Percentiles rank a stretch among this genome's conserved stretches.
Conservation (phyloP, 2,113 vertebrate genomes). For the Varanus komodoensis region DNA sequence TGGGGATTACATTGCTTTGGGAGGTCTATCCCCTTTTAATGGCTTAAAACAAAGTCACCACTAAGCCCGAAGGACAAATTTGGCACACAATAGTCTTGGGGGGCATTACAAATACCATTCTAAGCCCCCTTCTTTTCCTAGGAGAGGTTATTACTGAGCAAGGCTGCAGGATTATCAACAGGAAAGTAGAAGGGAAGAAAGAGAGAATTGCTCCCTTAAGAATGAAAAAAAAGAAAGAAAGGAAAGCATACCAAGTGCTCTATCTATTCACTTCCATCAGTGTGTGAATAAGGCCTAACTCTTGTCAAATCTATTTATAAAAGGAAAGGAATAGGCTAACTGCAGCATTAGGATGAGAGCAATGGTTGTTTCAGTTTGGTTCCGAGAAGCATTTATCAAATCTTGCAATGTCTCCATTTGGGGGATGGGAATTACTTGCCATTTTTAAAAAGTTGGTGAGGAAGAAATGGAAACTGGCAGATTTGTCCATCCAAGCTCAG, state of each 20-base stretch:
- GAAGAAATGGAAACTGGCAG: too few species aligned
- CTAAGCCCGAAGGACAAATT: conserved; percentile 67
- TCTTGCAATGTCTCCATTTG: too few species aligned
- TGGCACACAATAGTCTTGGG: conserved; percentile 48
- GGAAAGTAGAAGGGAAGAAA: conserved; percentile 60
- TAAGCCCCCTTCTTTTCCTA: conserved; percentile 50
- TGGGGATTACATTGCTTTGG: conserved; percentile 48
- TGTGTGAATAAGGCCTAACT: background rate
- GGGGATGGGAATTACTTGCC: too few species aligned
- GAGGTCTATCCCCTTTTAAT: conserved; percentile 52
- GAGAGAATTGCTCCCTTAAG: conserved; percentile 35
- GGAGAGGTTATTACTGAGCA: conserved; percentile 63
- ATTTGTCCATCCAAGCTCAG: too few species aligned
- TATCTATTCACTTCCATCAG: background rate
- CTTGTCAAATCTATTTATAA: background rate
- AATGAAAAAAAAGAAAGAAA: background rate
- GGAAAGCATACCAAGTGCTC: background rate
- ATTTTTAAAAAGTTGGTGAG: too few species aligned
- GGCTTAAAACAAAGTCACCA: conserved; percentile 60
- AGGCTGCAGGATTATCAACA: conserved; percentile 70
- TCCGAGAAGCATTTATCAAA: too few species aligned
- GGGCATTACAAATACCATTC: conserved; percentile 57
- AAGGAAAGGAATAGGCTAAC: background rate
- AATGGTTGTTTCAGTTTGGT: too few species aligned
- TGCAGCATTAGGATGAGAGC: too few species aligned